Evolutionary conservation across 2,888 invertebrate species (phyloP).

Genomic region (Tethea ocularis): DNA sequence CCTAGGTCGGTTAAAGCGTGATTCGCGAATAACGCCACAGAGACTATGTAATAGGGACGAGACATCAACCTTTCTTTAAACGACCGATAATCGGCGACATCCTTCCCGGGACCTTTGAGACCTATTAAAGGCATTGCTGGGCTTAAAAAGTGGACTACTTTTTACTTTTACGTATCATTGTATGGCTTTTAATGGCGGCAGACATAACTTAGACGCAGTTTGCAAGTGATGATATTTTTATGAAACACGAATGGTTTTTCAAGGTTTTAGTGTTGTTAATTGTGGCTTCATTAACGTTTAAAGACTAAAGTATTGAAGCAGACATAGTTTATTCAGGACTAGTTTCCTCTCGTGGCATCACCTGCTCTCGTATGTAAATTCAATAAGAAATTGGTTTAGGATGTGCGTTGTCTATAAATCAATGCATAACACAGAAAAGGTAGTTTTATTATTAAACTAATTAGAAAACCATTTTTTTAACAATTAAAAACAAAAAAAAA

Average conservation of each 20-base stretch:
- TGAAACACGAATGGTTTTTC: neutral
- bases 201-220: neutral
- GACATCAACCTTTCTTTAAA: slow-evolving; percentile 43
- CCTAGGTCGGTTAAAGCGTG: neutral
- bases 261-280: neutral
- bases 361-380: too few species aligned
- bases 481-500: too few species aligned
- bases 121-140: slow-evolving; percentile 51
- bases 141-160: slow-evolving; percentile 25
- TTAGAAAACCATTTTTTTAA: neutral
- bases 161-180: slow-evolving; percentile 17
- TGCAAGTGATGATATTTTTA: neutral
- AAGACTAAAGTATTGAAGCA: neutral
- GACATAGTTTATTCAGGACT: too few species aligned
- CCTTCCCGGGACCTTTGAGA: slow-evolving; percentile 62
- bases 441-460: too few species aligned
- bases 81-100: slow-evolving; percentile 69
- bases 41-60: neutral
- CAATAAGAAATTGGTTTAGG: too few species aligned
- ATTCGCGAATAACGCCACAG: neutral
- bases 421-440: too few species aligned
- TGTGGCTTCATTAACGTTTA: neutral
- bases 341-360: too few species aligned
- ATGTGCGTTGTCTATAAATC: too few species aligned
- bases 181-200: neutral